phyloP scores from a whole-genome alignment of 2,797 vertebrate genomes.

The Epinephelus coioides region DNA sequence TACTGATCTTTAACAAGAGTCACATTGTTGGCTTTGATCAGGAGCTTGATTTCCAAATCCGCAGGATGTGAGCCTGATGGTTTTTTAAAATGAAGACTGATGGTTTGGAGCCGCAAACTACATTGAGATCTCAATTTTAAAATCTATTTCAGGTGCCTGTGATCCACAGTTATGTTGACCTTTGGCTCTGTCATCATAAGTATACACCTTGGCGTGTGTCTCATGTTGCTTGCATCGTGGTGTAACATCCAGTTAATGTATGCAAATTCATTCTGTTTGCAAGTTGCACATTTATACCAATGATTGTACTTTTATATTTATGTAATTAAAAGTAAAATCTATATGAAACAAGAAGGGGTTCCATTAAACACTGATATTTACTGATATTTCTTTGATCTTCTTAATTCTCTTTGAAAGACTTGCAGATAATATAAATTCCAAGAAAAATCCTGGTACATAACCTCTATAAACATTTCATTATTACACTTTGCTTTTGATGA shows the following conservation, averaged over 20 bases:
- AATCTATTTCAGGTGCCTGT: conserved; percentile 50
- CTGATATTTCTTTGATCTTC: conserved; percentile 45
- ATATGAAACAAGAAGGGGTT: conserved; percentile 71
- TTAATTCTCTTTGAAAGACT: conserved; percentile 4
- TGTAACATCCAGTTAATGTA: conserved; percentile 84
- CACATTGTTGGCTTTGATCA: conserved; percentile 47
- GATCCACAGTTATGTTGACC: conserved; percentile 63
- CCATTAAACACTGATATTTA: conserved; percentile 80
- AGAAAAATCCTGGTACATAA: conserved; percentile 14
- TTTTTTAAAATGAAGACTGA: conserved; percentile 10
- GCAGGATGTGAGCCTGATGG: conserved; percentile 4
- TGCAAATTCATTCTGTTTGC: conserved; percentile 86
- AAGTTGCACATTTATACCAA: conserved; percentile 90
- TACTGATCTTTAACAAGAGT: conserved; percentile 54
- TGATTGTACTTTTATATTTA: conserved; percentile 92
- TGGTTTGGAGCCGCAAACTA: conserved; percentile 23
- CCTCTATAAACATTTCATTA: background rate
- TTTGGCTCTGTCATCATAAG: conserved; percentile 37
- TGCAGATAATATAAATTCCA: background rate
- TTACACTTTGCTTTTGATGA: background rate
- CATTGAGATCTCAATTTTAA: conserved; percentile 19
- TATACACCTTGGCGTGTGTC: conserved; percentile 56
- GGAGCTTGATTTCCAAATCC: conserved; percentile 43
- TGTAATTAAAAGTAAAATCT: conserved; percentile 83
- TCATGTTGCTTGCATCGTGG: conserved; percentile 83